A percentile compares a stretch with the other conserved stretches of the same genome.
Conservation (phyloP, 1,140 invertebrate species). For the Atta texana region DNA sequence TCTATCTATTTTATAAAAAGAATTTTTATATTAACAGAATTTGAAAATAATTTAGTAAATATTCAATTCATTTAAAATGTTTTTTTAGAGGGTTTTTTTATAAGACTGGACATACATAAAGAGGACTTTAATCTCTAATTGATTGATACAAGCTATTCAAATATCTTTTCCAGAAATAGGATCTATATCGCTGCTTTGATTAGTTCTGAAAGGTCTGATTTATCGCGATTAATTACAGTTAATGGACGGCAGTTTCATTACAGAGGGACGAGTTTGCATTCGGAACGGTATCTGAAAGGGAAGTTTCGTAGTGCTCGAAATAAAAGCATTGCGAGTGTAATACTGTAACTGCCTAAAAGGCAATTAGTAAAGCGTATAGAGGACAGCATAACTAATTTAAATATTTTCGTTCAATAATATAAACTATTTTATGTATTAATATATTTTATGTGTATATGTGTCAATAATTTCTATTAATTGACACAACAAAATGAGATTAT, state of each 20-base stretch:
- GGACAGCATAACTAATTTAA: neutral
- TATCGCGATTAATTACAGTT: constrained; percentile 64
- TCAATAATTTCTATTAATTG: neutral
- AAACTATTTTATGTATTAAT: too few relatives aligned
- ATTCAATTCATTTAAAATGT: neutral
- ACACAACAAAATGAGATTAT: neutral
- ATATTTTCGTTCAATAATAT: neutral
- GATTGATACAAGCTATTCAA: neutral
- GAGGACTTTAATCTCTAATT: neutral
- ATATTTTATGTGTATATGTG: neutral
- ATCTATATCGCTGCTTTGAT: neutral
- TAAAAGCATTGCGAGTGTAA: neutral
- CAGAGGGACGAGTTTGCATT: constrained; percentile 20
- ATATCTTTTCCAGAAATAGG: neutral
- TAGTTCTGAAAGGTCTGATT: constrained; percentile 12
- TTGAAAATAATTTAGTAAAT: neutral
- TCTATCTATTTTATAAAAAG: neutral
- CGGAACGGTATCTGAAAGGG: neutral
- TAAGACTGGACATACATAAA: neutral
- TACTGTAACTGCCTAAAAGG: neutral
- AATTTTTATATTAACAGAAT: neutral
- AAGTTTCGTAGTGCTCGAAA: neutral
- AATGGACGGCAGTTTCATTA: constrained; percentile 37
- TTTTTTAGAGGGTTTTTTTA: neutral
- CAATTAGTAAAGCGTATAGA: neutral